Base-by-base conservation (phyloP, 2,888 invertebrate species). In the Yponomeuta sedellus region DNA sequence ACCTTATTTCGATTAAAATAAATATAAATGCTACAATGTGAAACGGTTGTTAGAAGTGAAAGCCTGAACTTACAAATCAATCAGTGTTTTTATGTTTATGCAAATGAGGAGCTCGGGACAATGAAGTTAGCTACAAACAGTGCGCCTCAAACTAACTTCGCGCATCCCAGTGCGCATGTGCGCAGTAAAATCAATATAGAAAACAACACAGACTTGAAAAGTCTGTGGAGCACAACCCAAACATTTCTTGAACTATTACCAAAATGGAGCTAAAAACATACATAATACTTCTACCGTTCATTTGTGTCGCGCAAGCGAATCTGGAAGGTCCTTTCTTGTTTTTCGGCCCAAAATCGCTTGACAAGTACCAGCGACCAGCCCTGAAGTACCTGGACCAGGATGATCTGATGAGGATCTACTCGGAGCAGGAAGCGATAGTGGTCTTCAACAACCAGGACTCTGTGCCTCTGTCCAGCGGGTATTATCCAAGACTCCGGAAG, bases 301-400 rank as follows among this genome's bases (percentile, higher is more conserved):
- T 59, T 8, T 59, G 59, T 11, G 3, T 25, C 1, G 34, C 4
- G 16, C 20, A 62, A 61, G 92, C 85, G 8, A 92, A 92, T 71
- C 77, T 93, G 56, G 93, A 92, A 77, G 93, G 93, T 0, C 93
- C 93, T 0, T 93, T 93, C 74, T 71, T 94, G 6, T 91, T 93
- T 72, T 94, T 93, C 81, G 93, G 93, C 0, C 92, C 92, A 5
- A 86, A 91, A 63, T 84, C 89, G 10, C 75, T 93, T 0, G 82
- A 82, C 44, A 82, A 82, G 58, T 88, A 92, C 68, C 86, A 86
- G 67, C 76, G 92, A 40, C 91, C 92, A 52, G 92, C 93, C 2
- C 73, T 94, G 44, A 86, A 88, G 68, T 91, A 87, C 65, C 74
- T 92, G 59, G 91, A 90, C 65, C 92, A 93, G 71, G 92, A 92